Percentiles rank a stretch among this genome's conserved stretches.
Conservation (phyloP, 2,888 invertebrate genomes). For the Parasteatoda lunata region DNA sequence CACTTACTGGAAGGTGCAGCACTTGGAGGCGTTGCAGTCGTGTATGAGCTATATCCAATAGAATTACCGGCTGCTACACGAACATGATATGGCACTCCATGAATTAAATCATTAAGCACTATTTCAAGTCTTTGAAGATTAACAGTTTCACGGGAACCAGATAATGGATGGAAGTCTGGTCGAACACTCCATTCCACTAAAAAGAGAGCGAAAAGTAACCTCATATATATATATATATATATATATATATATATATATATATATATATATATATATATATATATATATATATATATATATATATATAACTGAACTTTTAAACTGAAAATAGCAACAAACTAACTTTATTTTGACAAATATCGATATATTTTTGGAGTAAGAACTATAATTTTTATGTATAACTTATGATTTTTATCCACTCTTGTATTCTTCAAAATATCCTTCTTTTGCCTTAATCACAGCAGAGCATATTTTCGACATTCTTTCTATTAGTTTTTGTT, state of each 20-base stretch:
- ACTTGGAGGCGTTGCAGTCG: constrained; percentile 85
- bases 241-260: neutral
- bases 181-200: constrained; percentile 93
- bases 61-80: constrained; percentile 92
- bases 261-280: neutral
- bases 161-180: constrained; percentile 87
- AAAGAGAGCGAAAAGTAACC: neutral
- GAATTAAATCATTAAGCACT: constrained; percentile 83
- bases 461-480: too few relatives aligned
- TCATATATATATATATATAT: neutral
- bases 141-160: constrained; percentile 84
- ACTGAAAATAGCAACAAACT: too few relatives aligned
- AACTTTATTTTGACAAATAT: too few relatives aligned
- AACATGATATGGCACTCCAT: constrained; percentile 92
- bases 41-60: constrained; percentile 89
- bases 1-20: constrained; percentile 92
- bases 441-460: too few relatives aligned
- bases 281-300: neutral
- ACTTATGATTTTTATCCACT: too few relatives aligned
- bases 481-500: too few relatives aligned
- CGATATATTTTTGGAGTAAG: too few relatives aligned
- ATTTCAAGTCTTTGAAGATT: constrained; percentile 81
- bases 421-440: too few relatives aligned
- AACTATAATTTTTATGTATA: too few relatives aligned
- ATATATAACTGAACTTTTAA: neutral